Evolutionary conservation across 1,140 invertebrate species (phyloP).

Genomic region (Drosophila carrolli): DNA sequence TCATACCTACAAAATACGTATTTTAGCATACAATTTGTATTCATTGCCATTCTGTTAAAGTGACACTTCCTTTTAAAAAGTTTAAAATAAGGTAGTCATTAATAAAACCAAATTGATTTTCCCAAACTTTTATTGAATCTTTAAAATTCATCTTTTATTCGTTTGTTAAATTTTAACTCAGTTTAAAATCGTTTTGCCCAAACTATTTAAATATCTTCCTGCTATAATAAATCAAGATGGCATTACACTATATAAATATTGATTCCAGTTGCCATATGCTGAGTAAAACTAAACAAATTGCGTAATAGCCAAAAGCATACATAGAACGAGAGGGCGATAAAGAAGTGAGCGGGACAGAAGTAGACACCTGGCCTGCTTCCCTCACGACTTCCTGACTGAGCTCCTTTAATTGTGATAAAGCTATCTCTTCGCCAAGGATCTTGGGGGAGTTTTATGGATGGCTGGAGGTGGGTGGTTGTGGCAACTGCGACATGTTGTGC

Average conservation of each 20-base stretch:
- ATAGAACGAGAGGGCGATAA: slow-evolving; percentile 1
- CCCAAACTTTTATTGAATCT: too few species aligned
- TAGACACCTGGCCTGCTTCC: slow-evolving; percentile 38
- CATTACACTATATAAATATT: slow-evolving; percentile 32
- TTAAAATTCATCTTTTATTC: too few species aligned
- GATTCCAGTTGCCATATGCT: slow-evolving; percentile 41
- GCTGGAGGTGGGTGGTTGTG: slow-evolving; percentile 15
- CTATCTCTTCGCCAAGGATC: slow-evolving; percentile 37
- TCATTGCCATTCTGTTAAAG: too few species aligned
- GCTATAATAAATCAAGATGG: slow-evolving; percentile 17
- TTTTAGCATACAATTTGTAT: too few species aligned
- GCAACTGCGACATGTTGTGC: slow-evolving; percentile 62
- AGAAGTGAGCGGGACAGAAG: slow-evolving; percentile 2
- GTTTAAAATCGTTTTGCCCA: neutral
- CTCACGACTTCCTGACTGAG: slow-evolving; percentile 52
- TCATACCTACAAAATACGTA: too few species aligned
- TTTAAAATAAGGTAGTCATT: too few species aligned
- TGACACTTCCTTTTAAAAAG: too few species aligned
- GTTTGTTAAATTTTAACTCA: too few species aligned
- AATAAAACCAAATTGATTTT: too few species aligned
- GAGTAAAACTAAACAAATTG: slow-evolving; percentile 54
- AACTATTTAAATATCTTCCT: slow-evolving; percentile 23
- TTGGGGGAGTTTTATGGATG: slow-evolving; percentile 12
- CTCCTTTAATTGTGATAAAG: slow-evolving; percentile 67
- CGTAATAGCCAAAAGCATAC: slow-evolving; percentile 39